Base-by-base conservation (phyloP, 2,797 vertebrate species). In the Gadopsis marmoratus region DNA sequence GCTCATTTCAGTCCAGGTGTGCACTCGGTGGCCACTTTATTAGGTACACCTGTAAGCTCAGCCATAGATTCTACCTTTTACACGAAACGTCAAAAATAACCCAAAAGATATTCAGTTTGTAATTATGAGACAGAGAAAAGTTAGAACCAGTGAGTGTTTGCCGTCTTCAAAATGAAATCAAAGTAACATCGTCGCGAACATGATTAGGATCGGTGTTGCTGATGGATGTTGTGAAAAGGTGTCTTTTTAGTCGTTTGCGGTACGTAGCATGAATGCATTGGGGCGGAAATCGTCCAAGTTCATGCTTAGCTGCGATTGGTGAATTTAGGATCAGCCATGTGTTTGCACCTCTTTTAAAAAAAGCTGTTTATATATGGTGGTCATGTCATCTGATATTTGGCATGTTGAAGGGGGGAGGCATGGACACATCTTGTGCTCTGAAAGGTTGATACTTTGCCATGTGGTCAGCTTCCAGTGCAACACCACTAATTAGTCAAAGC, bases 341-440 rank as follows among this genome's bases (percentile, higher is more conserved):
- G 37, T 39, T 13, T 53, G 71, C 23, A 59, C 68, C 37, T 17
- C 33, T 54, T 53, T 26, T n/a, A 54, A 29, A 16, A 16, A 26
- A 39, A 39, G 67, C 47, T 41, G 35, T 51, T 50, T 50, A 71
- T 56, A 35, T 53, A 56, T 12, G 48, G 48, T 4, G 47, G n/a
- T 47, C 39, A 0, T 5, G 69, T 65, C 74, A 55, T 72, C 51
- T 75, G 67, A 78, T 54, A 29, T 17, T 35, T 50, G 79, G 51
- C 48, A 71, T 71, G 78, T 43, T 62, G 54, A 13, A 29, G 50
- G 26, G 26, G 50, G 26, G 26, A 71, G 75, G 53, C 51, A 53
- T 64, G 16, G 31, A 81, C 71, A 76, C 63, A 72, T 48, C 53
- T 45, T 72, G 79, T 75, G n/a, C 83, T 58, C 2, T 56, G 55